phyloP scores from a whole-genome alignment of 2,888 invertebrate genomes.

The Callinectes sapidus region DNA sequence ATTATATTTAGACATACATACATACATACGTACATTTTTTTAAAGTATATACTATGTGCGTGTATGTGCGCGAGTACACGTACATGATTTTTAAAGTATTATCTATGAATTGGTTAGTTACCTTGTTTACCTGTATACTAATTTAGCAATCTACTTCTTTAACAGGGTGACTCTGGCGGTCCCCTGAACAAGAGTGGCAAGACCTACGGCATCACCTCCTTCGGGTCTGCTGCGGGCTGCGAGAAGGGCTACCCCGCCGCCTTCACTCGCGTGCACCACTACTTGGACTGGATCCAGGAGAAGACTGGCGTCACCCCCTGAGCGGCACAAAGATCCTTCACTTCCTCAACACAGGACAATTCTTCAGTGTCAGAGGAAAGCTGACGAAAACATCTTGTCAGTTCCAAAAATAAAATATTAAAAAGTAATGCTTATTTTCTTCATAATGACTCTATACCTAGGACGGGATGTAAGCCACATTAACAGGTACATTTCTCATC shows the following conservation, averaged over 20 bases:
- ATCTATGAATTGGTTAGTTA: background rate
- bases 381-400: background rate
- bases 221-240: slow-evolving; percentile 75
- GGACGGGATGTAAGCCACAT: background rate
- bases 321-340: background rate
- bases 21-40: background rate
- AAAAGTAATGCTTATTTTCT: background rate
- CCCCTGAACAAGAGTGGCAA: background rate
- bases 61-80: background rate
- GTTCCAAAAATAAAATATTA: background rate
- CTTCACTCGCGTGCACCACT: slow-evolving; percentile 76
- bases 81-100: background rate
- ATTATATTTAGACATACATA: background rate
- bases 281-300: slow-evolving; percentile 75
- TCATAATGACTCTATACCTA: background rate
- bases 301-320: slow-evolving; percentile 73
- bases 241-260: slow-evolving; percentile 75
- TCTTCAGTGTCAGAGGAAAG: background rate
- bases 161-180: slow-evolving; percentile 74
- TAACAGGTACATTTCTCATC: background rate
- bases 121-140: background rate
- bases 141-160: background rate
- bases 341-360: background rate
- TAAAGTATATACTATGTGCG: too few species aligned
- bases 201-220: slow-evolving; percentile 73